Base-by-base conservation (phyloP, 2,797 vertebrate genomes). In the Clarias platycephalus region DNA sequence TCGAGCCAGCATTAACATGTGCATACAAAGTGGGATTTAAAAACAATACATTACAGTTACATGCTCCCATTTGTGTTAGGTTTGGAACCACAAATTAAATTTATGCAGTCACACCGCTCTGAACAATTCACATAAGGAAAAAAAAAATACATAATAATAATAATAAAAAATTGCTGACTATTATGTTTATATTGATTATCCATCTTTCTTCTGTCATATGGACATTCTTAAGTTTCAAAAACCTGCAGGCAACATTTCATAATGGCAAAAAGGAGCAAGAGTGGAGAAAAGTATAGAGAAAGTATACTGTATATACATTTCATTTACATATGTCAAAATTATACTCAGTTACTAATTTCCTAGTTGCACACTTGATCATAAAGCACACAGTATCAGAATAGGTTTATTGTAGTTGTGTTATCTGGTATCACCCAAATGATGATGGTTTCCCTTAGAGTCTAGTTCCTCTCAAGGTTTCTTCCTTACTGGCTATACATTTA, bases 1-100 rank as follows among this genome's bases (percentile, higher is more conserved):
- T 78, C 5, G 31, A 40, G 76, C 57, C 76, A 62, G 31, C 31
- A 62, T 78, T 40, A 78, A 78, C 22, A 62, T 62, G 58, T 78
- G 57, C 34, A 13, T 62, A n/a, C 13, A 16, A 22, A 57, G 28
- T 57, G 49, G 53, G 49, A 22, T 75, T 10, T 16, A 26, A 49
- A 53, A 49, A 74, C 6, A 53, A 74, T 53, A 28, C 15, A 26
- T 53, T 26, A 53, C 71, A 49, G 24, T 72, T n/a, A 74, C 12
- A 31, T 31, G 26, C 15, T 10, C 2, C 18, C 53, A 34, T 76
- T 34, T 31, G n/a, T 76, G 28, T 34, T 8, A 0, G 7, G 18
- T 76, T 28, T 57, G 16, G 31, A 77, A 77, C 53, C 28, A 76
- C 18, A 57, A 75, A 20, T 76, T 13, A 58, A 60, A 37, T 37